Evolutionary conservation across 2,113 vertebrate species (phyloP).

Genomic region (Ptyas mucosa): DNA sequence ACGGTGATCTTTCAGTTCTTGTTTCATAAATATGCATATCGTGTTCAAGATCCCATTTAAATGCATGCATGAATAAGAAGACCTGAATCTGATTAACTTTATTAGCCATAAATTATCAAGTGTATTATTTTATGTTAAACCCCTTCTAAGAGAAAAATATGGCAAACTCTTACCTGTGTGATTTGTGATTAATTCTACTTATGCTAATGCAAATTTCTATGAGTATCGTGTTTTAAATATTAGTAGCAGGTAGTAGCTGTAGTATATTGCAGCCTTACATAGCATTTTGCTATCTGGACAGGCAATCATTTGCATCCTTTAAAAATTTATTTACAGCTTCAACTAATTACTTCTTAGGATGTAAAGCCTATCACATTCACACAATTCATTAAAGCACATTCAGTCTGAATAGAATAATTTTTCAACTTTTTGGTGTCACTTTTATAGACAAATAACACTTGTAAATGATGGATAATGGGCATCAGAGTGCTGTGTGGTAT

Average conservation of each 20-base stretch:
- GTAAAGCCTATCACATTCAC: slow-evolving; percentile 69
- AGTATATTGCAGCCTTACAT: slow-evolving; percentile 69
- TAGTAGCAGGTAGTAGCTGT: slow-evolving; percentile 49
- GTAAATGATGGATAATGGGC: slow-evolving; percentile 80
- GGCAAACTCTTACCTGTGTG: slow-evolving; percentile 48
- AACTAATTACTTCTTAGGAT: slow-evolving; percentile 77
- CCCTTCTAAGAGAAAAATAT: slow-evolving; percentile 66
- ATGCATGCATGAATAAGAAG: slow-evolving; percentile 64
- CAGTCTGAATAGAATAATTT: slow-evolving; percentile 72
- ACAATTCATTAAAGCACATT: slow-evolving; percentile 74
- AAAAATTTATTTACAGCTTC: slow-evolving; percentile 77
- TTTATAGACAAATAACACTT: slow-evolving; percentile 82
- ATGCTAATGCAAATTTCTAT: slow-evolving; percentile 47
- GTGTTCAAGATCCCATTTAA: slow-evolving; percentile 68
- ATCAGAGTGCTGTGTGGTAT: slow-evolving; percentile 68
- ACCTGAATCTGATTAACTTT: slow-evolving; percentile 72
- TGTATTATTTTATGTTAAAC: slow-evolving; percentile 64
- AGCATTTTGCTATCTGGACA: slow-evolving; percentile 73
- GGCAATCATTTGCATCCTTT: slow-evolving; percentile 75
- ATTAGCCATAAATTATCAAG: slow-evolving; percentile 73
- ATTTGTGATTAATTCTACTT: slow-evolving; percentile 24
- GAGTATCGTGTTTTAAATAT: slow-evolving; percentile 50
- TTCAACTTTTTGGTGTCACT: slow-evolving; percentile 82
- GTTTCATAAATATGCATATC: slow-evolving; percentile 73
- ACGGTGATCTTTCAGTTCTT: slow-evolving; percentile 67